Evolutionary conservation across 2,797 vertebrate genomes (phyloP).

Genomic region (Erethizon dorsatum): DNA sequence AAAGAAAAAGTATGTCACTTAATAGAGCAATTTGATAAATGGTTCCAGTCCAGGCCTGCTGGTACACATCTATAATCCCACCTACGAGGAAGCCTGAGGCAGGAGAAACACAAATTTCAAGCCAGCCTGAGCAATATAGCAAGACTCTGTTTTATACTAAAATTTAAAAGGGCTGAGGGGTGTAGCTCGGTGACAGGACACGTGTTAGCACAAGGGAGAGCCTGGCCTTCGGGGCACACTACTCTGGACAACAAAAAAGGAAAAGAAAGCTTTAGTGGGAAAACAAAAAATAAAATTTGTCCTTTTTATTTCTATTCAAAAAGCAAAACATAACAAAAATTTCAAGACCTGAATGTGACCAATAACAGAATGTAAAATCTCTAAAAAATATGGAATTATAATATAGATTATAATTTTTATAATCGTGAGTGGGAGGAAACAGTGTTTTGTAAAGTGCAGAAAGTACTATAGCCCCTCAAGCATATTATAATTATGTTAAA

Average conservation of each 20-base stretch:
- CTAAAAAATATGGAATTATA: background rate
- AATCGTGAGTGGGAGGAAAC: background rate
- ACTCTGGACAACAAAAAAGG: background rate
- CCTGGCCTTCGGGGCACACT: background rate
- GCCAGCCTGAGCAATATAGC: background rate
- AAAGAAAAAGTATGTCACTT: background rate
- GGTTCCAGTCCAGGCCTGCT: background rate
- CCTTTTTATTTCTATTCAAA: background rate
- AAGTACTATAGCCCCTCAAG: background rate
- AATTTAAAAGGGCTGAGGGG: background rate
- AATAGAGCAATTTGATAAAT: background rate
- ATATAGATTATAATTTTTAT: background rate
- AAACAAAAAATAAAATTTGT: background rate
- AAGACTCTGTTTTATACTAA: background rate
- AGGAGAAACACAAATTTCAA: background rate
- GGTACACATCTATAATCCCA: background rate
- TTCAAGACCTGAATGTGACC: background rate
- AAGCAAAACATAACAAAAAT: background rate
- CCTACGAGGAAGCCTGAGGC: background rate
- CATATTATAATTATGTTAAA: background rate
- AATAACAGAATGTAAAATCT: background rate
- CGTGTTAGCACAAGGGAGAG: background rate
- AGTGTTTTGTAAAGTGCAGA: background rate
- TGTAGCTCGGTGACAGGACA: too few relatives aligned
- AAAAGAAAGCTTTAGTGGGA: background rate